These are phyloP conservation scores for Mimumesa dahlbomi DNA, from an alignment of 2,888 invertebrate genomes.

Conservation along the genomic window DNA sequence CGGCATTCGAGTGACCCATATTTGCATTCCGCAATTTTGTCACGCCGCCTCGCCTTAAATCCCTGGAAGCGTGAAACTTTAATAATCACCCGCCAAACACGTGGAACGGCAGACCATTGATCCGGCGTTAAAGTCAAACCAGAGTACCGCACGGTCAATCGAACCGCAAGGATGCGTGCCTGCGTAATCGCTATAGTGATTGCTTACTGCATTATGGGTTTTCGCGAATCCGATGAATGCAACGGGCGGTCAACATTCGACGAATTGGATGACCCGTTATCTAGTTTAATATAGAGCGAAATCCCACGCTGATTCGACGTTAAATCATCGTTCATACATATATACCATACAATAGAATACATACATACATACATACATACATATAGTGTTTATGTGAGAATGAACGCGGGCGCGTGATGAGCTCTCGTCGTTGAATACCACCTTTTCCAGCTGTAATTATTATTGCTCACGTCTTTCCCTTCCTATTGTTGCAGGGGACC, in stretches of 20 bases:
- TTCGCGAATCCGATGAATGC: constrained; percentile 58
- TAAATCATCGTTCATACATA: background rate
- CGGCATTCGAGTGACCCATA: no score
- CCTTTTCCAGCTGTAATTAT: constrained; percentile 23
- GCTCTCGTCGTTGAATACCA: background rate
- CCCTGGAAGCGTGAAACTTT: no score
- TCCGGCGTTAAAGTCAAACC: no score
- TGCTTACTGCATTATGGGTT: constrained; percentile 37
- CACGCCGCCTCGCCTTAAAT: no score
- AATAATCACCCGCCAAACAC: no score
- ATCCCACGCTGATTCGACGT: constrained; percentile 9
- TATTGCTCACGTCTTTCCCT: constrained; percentile 31
- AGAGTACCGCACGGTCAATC: no score
- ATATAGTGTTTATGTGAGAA: background rate
- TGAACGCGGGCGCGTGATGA: background rate
- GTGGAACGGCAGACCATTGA: no score
- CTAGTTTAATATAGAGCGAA: constrained; percentile 29
- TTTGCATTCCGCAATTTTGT: no score
- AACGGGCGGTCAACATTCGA: constrained; percentile 51
- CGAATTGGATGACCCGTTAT: constrained; percentile 51
- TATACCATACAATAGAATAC: no score
- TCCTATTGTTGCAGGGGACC: constrained; percentile 87
- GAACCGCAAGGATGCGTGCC: constrained; percentile 22
- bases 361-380: no score
- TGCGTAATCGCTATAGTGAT: constrained; percentile 18